These are phyloP conservation scores for Adelphocoris suturalis DNA, from an alignment of 2,888 invertebrate genomes.

Conservation along the genomic window DNA sequence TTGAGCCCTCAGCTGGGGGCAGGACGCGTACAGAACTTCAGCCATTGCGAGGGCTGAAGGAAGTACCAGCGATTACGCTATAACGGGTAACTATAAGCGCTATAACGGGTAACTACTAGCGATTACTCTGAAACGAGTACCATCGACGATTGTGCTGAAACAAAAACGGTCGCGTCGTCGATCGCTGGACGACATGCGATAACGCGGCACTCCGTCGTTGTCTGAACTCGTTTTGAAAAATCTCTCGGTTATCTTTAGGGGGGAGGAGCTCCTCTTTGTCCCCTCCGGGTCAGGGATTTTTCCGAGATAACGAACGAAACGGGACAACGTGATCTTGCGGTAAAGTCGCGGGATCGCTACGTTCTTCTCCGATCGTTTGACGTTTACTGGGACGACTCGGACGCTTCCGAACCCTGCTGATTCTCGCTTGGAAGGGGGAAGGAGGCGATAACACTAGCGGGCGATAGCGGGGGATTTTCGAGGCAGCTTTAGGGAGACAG, in stretches of 20 bases:
- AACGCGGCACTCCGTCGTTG: background rate
- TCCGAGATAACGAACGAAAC: background rate
- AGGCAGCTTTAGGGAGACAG: no score
- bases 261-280: background rate
- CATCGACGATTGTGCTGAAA: background rate
- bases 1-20: constrained; percentile 59
- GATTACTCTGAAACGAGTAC: background rate
- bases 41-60: background rate
- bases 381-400: background rate
- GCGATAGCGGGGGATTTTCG: no score
- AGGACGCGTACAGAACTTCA: constrained; percentile 66
- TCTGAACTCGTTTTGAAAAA: background rate
- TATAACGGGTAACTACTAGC: background rate
- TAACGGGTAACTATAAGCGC: background rate
- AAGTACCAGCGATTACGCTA: background rate
- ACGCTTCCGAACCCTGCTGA: background rate
- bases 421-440: background rate
- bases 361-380: constrained; percentile 14
- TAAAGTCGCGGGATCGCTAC: background rate
- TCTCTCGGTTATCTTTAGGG: background rate
- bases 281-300: constrained; percentile 22
- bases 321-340: constrained; percentile 7
- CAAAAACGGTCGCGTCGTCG: background rate
- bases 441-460: background rate
- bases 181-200: background rate